These are phyloP conservation scores for Sycobia sp. DNA, from an alignment of 1,140 invertebrate genomes.

Conservation along the genomic window DNA sequence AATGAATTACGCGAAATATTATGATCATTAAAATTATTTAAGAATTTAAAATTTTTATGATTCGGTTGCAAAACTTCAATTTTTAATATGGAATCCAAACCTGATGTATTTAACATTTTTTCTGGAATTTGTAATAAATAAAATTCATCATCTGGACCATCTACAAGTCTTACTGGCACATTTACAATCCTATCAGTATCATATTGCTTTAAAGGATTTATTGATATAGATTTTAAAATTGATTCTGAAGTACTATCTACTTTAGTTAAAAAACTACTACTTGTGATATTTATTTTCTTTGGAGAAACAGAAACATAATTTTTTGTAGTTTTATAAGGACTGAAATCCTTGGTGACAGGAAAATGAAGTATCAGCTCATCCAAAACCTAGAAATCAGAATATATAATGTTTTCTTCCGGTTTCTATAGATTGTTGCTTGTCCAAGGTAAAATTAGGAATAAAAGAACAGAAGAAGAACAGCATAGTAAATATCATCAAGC, in stretches of 20 bases:
- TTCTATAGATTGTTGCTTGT: slow-evolving; percentile 10
- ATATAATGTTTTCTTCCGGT: slow-evolving; percentile 32
- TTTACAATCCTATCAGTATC: slow-evolving; percentile 22
- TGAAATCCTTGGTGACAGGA: slow-evolving; percentile 51
- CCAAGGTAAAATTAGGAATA: slow-evolving; percentile 25
- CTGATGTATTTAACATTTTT: slow-evolving; percentile 33
- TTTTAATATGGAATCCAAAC: slow-evolving; percentile 31
- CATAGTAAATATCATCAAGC: slow-evolving; percentile 24
- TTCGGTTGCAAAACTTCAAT: slow-evolving; percentile 33
- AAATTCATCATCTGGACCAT: slow-evolving; percentile 38
- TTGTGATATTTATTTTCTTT: slow-evolving; percentile 19
- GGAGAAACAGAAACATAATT: slow-evolving; percentile 30
- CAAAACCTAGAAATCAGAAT: slow-evolving; percentile 57
- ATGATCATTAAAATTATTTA: slow-evolving; percentile 1
- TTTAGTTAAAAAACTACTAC: slow-evolving; percentile 7
- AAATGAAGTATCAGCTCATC: slow-evolving; percentile 44
- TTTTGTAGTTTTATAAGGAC: slow-evolving; percentile 36
- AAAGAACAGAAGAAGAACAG: slow-evolving; percentile 32
- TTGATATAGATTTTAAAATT: neutral
- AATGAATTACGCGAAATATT: neutral
- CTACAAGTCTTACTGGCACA: slow-evolving; percentile 40
- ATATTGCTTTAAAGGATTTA: slow-evolving; percentile 9
- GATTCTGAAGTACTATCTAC: slow-evolving; percentile 7
- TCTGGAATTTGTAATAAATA: slow-evolving; percentile 41
- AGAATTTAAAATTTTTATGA: slow-evolving; percentile 1